Evolutionary conservation across 2,797 vertebrate genomes (phyloP).

Genomic region (Heliangelus exortis): DNA sequence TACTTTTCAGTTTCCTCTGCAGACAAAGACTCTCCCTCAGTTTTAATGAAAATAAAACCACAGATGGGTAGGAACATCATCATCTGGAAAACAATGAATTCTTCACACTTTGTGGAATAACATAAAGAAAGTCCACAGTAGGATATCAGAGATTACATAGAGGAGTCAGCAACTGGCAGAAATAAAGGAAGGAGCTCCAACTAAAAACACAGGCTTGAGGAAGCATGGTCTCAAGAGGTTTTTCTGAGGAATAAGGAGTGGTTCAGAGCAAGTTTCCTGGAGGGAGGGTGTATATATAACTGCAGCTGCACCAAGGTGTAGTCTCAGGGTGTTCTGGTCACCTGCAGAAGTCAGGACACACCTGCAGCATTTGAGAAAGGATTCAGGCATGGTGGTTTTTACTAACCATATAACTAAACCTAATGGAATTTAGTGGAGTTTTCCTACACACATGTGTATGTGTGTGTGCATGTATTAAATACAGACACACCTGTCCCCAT

Average conservation of each 20-base stretch:
- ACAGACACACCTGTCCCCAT: fast-evolving
- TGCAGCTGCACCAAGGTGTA: neutral
- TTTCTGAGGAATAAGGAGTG: neutral
- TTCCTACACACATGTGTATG: neutral
- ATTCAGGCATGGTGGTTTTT: neutral
- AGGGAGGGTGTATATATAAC: fast-evolving
- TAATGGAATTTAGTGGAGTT: neutral
- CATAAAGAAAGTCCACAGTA: neutral
- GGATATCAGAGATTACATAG: slow-evolving; percentile 12
- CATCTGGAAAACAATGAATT: slow-evolving; percentile 39
- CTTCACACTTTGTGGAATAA: slow-evolving; percentile 51
- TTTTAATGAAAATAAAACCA: slow-evolving; percentile 52
- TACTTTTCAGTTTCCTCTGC: slow-evolving; percentile 22
- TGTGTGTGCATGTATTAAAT: fast-evolving
- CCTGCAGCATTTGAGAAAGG: neutral
- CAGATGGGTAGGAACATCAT: slow-evolving; percentile 39
- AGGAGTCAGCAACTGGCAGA: neutral
- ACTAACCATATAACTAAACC: neutral
- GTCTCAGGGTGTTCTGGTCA: neutral
- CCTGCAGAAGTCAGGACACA: neutral
- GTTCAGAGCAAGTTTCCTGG: neutral
- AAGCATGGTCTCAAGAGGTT: neutral
- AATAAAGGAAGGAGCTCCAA: neutral
- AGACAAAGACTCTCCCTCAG: neutral
- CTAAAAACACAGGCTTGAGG: neutral